These are phyloP conservation scores for Synanthedon andrenaeformis DNA, from an alignment of 2,888 invertebrate species.

Conservation along the genomic window DNA sequence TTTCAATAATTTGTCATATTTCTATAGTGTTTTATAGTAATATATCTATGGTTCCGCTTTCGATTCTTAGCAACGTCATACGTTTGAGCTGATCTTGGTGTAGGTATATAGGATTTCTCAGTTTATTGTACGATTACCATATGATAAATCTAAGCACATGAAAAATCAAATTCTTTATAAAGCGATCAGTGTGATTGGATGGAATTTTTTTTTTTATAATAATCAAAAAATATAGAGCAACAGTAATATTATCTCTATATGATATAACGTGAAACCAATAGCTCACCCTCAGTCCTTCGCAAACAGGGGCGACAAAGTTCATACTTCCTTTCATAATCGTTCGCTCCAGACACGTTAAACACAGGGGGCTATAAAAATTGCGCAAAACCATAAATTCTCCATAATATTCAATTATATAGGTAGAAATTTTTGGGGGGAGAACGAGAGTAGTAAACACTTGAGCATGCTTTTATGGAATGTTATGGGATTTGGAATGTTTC, in stretches of 20 bases:
- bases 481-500: background rate
- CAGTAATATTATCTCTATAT: slow-evolving; percentile 9
- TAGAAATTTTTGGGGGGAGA: slow-evolving; percentile 15
- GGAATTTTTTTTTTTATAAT: too few species aligned
- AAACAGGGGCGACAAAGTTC: slow-evolving; percentile 41
- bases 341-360: slow-evolving; percentile 55
- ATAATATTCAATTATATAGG: slow-evolving; percentile 53
- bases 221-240: too few species aligned
- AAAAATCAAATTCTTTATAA: too few species aligned
- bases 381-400: slow-evolving; percentile 54
- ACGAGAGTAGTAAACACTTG: background rate
- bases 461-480: background rate
- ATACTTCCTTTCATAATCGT: slow-evolving; percentile 50
- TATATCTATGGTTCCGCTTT: too few species aligned
- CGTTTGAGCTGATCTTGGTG: too few species aligned
- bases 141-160: too few species aligned
- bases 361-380: slow-evolving; percentile 61
- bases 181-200: too few species aligned
- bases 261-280: background rate
- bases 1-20: too few species aligned
- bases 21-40: too few species aligned
- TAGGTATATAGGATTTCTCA: too few species aligned
- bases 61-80: too few species aligned
- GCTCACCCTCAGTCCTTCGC: background rate
- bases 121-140: too few species aligned